Percentiles rank a stretch among this genome's conserved stretches.
phyloP scores from a whole-genome alignment of 2,888 invertebrate species.

The Neoscelio sp. region DNA sequence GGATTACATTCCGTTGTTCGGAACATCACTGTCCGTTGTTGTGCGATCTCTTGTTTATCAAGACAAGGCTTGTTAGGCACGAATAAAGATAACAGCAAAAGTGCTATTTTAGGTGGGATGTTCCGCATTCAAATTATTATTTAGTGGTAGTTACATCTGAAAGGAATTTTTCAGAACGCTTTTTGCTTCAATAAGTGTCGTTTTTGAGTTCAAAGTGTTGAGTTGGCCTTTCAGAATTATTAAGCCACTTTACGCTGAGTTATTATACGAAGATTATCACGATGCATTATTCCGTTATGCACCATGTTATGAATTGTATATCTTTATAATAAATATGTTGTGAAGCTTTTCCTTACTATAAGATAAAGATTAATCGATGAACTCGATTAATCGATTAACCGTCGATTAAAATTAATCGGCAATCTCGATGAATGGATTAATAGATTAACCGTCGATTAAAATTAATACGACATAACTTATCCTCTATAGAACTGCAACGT shows the following conservation, averaged over 20 bases:
- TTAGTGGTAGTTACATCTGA: constrained; percentile 38
- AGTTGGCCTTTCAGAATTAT: too few relatives aligned
- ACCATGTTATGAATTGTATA: constrained; percentile 32
- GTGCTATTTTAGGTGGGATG: constrained; percentile 55
- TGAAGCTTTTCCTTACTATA: too few relatives aligned
- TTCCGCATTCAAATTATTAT: constrained; percentile 57
- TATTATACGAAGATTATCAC: constrained; percentile 43
- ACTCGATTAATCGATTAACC: too few relatives aligned
- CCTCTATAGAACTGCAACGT: too few relatives aligned
- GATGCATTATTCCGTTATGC: constrained; percentile 41
- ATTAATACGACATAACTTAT: too few relatives aligned
- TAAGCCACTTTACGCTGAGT: constrained; percentile 6
- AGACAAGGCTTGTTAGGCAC: constrained; percentile 55
- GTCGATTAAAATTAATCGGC: too few relatives aligned
- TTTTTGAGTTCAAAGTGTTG: not conserved
- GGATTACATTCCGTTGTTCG: constrained; percentile 63
- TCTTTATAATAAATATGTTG: constrained; percentile 13
- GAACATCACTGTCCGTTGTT: constrained; percentile 61
- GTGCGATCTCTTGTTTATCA: constrained; percentile 57
- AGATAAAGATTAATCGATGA: too few relatives aligned
- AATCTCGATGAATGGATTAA: too few relatives aligned
- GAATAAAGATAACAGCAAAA: constrained; percentile 58
- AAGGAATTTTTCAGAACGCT: not conserved
- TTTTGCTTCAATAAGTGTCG: not conserved
- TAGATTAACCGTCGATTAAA: too few relatives aligned